Evolutionary conservation across 2,888 invertebrate genomes (phyloP).

Genomic region (Drosophila greeni): DNA sequence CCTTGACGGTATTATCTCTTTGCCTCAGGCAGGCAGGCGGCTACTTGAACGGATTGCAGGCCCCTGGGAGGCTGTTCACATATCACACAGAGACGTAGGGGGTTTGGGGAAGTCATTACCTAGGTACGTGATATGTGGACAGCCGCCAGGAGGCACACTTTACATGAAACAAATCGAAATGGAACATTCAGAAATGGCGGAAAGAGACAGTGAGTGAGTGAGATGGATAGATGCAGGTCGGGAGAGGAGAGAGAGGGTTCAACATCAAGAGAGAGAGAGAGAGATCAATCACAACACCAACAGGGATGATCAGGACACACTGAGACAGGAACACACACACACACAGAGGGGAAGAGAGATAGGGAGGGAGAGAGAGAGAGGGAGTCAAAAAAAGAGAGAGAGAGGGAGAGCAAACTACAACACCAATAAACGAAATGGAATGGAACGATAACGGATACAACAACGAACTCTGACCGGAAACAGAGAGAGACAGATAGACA

Average conservation of each 20-base stretch:
- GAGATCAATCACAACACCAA: slow-evolving; percentile 14
- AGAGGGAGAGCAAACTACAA: slow-evolving; percentile 15
- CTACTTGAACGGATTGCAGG: slow-evolving; percentile 41
- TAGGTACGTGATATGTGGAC: background rate
- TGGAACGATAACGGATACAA: background rate
- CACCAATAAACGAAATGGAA: slow-evolving; percentile 11
- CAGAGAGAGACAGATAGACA: background rate
- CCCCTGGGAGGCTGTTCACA: background rate
- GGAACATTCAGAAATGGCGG: slow-evolving; percentile 13
- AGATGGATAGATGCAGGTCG: slow-evolving; percentile 5
- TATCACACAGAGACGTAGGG: background rate
- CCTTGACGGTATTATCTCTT: slow-evolving; percentile 8
- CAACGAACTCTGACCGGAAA: background rate
- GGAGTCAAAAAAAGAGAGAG: background rate
- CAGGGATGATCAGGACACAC: background rate
- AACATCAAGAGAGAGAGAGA: slow-evolving; percentile 21
- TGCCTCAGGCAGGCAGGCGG: slow-evolving; percentile 50
- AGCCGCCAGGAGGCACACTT: background rate
- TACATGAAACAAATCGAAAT: slow-evolving; percentile 23
- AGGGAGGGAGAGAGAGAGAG: slow-evolving; percentile 1
- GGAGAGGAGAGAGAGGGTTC: background rate
- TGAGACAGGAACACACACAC: background rate
- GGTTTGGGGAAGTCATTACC: no score
- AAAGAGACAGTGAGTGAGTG: background rate
- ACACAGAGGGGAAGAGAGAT: no score